Conservation (phyloP, 2,888 invertebrate species). For the Rhimphoctona megacephalus region DNA sequence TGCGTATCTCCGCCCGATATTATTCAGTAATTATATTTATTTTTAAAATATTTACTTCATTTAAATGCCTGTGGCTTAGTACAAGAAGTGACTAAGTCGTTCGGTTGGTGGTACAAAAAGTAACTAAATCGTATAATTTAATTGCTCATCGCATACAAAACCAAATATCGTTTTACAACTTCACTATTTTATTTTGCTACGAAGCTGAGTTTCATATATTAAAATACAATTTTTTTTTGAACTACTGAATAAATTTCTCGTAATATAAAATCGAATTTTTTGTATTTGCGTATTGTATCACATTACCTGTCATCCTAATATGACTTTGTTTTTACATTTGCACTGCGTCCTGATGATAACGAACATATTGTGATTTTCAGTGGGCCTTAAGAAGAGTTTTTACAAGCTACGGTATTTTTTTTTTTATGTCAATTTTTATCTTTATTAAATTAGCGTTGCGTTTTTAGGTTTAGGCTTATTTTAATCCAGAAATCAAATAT, state of each 20-base stretch:
- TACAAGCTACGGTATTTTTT: background rate
- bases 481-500: background rate
- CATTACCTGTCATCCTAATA: slow-evolving; percentile 6
- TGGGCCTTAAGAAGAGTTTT: background rate
- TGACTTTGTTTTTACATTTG: slow-evolving; percentile 3
- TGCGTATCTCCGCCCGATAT: slow-evolving; percentile 72
- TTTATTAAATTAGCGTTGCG: background rate
- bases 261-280: background rate
- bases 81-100: background rate
- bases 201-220: background rate
- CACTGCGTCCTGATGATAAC: slow-evolving; percentile 19
- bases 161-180: background rate
- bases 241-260: background rate
- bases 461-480: background rate
- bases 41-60: background rate
- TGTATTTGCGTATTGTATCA: slow-evolving; percentile 12
- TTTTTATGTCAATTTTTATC: background rate
- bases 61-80: slow-evolving; percentile 10
- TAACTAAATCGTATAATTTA: background rate
- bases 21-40: slow-evolving; percentile 1
- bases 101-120: background rate
- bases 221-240: background rate
- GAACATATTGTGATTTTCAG: slow-evolving; percentile 3
- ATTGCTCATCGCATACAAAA: background rate
- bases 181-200: background rate